Evolutionary conservation across 2,113 vertebrate genomes (phyloP).

Genomic region (Eulemur rufifrons): DNA sequence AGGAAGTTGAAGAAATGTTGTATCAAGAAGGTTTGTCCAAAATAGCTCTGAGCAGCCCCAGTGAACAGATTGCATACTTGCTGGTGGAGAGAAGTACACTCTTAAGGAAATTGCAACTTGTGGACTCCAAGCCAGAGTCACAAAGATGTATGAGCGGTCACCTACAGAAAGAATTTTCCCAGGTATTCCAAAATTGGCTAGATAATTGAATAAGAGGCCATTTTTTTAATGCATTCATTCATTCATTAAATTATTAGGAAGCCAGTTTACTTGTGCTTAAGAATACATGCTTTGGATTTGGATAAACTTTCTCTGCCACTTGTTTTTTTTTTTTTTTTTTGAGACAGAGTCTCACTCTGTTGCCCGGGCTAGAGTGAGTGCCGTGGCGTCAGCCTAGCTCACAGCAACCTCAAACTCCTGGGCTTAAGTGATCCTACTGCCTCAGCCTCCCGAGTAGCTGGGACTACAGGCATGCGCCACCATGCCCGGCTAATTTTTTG

Average conservation of each 20-base stretch:
- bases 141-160: constrained; percentile 69
- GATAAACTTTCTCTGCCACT: not conserved
- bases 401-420: no score
- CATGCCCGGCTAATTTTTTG: no score
- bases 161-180: constrained; percentile 80
- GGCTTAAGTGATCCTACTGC: no score
- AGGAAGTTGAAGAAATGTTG: constrained; percentile 92
- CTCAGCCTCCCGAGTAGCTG: no score
- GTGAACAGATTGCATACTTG: constrained; percentile 91
- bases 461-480: no score
- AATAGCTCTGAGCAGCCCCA: constrained; percentile 86
- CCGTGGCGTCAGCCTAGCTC: no score
- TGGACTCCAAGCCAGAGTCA: constrained; percentile 84
- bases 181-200: constrained; percentile 83
- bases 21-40: constrained; percentile 89
- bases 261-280: not conserved
- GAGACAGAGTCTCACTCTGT: no score
- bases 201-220: not conserved
- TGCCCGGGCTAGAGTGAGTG: no score
- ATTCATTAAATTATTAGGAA: not conserved
- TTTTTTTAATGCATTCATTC: not conserved
- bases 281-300: not conserved
- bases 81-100: constrained; percentile 89
- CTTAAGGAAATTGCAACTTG: constrained; percentile 86
- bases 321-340: not conserved